These are phyloP conservation scores for Bujurquina vittata DNA, from an alignment of 2,113 vertebrate species.

Conservation along the genomic window DNA sequence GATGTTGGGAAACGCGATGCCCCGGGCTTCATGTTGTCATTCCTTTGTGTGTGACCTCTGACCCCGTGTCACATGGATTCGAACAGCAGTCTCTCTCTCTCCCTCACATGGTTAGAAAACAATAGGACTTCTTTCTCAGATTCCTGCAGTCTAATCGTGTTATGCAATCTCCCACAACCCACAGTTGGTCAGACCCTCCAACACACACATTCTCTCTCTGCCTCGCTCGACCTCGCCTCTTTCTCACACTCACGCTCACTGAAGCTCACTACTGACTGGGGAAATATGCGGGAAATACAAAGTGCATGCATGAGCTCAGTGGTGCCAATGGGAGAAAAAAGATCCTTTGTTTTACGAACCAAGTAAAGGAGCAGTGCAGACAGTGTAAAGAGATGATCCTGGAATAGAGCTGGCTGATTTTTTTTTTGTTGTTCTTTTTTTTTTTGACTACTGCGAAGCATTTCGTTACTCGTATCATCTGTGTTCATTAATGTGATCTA, in stretches of 20 bases:
- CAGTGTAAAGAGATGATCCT: background rate
- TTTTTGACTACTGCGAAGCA: background rate
- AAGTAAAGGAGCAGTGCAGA: conserved; percentile 14
- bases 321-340: conserved; percentile 45
- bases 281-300: conserved; percentile 51
- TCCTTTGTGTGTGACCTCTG: conserved; percentile 26
- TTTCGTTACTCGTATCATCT: background rate
- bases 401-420: background rate
- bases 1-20: background rate
- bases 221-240: background rate
- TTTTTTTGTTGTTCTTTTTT: background rate
- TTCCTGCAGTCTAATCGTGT: conserved; percentile 65
- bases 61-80: conserved; percentile 47
- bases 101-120: conserved; percentile 49
- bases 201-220: conserved; percentile 7
- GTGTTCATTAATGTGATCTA: background rate
- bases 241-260: conserved; percentile 35
- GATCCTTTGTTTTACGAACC: conserved; percentile 32
- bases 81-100: conserved; percentile 20
- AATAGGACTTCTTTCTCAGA: conserved; percentile 61
- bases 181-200: conserved; percentile 33
- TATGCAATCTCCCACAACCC: conserved; percentile 59
- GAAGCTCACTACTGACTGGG: conserved; percentile 21
- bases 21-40: conserved; percentile 9
- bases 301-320: conserved; percentile 36